phyloP scores from a whole-genome alignment of 2,113 vertebrate genomes.

The Poicephalus meyeri region DNA sequence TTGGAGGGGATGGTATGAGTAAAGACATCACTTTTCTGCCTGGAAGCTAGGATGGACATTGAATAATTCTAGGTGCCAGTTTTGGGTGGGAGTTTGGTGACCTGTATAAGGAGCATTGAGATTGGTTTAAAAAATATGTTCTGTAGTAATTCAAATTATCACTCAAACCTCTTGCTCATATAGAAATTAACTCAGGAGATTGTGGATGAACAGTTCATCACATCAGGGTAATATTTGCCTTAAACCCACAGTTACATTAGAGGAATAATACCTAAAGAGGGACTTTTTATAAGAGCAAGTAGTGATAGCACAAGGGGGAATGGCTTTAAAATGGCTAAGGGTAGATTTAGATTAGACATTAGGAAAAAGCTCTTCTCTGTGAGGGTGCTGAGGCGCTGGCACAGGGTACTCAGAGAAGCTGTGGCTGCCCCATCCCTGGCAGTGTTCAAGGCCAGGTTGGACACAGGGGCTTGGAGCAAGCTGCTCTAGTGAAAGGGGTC shows the following conservation, averaged over 20 bases:
- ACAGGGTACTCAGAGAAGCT: background rate
- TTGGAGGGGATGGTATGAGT: background rate
- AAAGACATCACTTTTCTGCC: background rate
- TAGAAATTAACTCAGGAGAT: background rate
- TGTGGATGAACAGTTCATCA: background rate
- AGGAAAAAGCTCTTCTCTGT: background rate
- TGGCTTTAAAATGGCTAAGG: background rate
- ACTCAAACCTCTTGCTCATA: background rate
- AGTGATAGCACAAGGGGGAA: background rate
- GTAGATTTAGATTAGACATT: background rate
- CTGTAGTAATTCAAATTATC: background rate
- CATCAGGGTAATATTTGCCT: background rate
- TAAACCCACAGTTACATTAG: background rate
- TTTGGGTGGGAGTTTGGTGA: background rate
- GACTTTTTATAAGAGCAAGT: background rate
- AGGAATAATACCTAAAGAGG: background rate
- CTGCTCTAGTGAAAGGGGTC: background rate
- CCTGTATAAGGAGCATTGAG: background rate
- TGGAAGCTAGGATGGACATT: background rate
- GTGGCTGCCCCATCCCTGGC: background rate
- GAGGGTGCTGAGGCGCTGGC: background rate
- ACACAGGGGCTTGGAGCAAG: background rate
- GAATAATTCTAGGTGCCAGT: background rate
- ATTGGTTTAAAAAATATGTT: background rate
- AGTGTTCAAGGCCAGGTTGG: background rate